Percentiles rank a stretch among this genome's conserved stretches.
phyloP scores from a whole-genome alignment of 2,113 vertebrate genomes.

The Carassius auratus region DNA sequence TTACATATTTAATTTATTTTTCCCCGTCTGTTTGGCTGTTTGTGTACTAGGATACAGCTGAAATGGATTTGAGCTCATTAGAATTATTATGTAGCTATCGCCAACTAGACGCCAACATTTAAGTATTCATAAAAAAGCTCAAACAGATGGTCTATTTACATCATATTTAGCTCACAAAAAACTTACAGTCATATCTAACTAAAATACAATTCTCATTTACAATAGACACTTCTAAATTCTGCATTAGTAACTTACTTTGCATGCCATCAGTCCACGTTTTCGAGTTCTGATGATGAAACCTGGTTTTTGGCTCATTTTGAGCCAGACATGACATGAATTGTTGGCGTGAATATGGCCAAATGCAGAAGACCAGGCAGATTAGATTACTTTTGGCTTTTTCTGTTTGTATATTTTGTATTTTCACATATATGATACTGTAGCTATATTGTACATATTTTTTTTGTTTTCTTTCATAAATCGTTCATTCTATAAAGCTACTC shows the following conservation, averaged over 20 bases:
- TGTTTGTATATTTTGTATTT: too few species aligned
- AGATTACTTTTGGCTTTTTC: too few species aligned
- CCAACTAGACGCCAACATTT: neutral
- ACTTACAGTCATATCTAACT: too few species aligned
- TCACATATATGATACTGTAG: too few species aligned
- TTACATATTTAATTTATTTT: neutral
- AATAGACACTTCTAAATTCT: neutral
- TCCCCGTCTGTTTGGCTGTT: neutral
- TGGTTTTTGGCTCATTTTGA: neutral
- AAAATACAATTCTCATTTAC: neutral
- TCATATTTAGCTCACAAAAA: neutral
- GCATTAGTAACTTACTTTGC: neutral
- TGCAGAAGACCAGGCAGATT: too few species aligned
- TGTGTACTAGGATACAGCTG: neutral
- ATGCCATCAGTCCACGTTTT: neutral
- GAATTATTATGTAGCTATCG: neutral
- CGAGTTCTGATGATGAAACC: neutral
- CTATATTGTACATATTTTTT: too few species aligned
- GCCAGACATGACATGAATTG: neutral
- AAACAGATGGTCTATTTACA: neutral
- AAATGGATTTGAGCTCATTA: neutral
- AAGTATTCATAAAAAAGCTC: neutral
- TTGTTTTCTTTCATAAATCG: too few species aligned
- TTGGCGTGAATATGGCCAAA: neutral
- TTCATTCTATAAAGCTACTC: too few species aligned